phyloP scores from a whole-genome alignment of 2,113 vertebrate genomes.

The Tupaia chinensis region DNA sequence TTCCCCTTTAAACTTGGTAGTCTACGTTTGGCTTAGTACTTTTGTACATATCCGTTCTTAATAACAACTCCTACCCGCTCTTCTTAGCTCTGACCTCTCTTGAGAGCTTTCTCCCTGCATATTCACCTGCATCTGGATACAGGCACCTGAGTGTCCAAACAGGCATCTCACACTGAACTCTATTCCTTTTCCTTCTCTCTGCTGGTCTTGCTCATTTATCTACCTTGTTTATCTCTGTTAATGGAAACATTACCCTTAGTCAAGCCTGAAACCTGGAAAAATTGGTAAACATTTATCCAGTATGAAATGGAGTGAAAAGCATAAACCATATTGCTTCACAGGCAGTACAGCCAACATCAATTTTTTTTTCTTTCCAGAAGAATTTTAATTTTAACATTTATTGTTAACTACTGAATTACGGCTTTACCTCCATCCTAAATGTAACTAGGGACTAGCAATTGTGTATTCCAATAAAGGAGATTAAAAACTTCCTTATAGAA shows the following conservation, averaged over 20 bases:
- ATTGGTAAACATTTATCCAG: not conserved
- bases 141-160: not conserved
- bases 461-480: not conserved
- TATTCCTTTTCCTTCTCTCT: not conserved
- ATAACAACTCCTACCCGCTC: not conserved
- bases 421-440: not conserved
- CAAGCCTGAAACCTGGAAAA: slow-evolving; percentile 2
- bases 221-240: not conserved
- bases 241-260: not conserved
- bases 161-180: not conserved
- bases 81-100: not conserved
- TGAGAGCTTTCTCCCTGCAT: not conserved
- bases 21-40: not conserved
- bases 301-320: not conserved
- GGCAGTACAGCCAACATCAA: not conserved
- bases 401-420: not conserved
- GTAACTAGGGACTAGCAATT: not conserved
- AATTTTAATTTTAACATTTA: slow-evolving; percentile 38
- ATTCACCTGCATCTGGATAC: not conserved
- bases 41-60: not conserved
- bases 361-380: slow-evolving; percentile 43
- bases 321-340: slow-evolving; percentile 12
- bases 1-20: not conserved
- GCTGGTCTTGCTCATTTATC: not conserved
- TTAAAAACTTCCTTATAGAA: not conserved